These are phyloP conservation scores for Pao palembangensis DNA, from an alignment of 2,113 vertebrate species.

Conservation along the genomic window DNA sequence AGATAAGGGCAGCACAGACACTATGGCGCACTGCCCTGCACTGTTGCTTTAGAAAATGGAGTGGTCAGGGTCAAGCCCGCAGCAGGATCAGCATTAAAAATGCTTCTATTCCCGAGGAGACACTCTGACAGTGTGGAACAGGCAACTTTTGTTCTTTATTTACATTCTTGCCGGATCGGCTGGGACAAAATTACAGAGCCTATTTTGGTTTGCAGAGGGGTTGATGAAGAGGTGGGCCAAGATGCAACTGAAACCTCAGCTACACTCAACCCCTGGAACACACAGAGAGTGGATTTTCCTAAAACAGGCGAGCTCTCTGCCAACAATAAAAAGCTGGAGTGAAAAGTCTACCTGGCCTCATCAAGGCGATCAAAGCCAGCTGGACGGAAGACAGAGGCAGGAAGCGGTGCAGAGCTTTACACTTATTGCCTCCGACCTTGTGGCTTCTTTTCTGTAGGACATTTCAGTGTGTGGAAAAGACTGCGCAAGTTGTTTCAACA, in stretches of 20 bases:
- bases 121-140: conserved; percentile 62
- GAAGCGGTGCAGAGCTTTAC: conserved; percentile 33
- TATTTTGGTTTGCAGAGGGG: conserved; percentile 60
- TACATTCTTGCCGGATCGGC: conserved; percentile 66
- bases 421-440: conserved; percentile 27
- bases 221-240: conserved; percentile 65
- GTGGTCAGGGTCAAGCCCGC: conserved; percentile 41
- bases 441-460: conserved; percentile 7
- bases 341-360: conserved; percentile 29
- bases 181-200: conserved; percentile 61
- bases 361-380: conserved; percentile 18
- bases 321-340: conserved; percentile 27
- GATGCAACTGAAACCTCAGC: conserved; percentile 63
- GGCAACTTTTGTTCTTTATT: conserved; percentile 69
- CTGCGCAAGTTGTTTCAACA: not conserved
- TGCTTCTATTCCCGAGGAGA: conserved; percentile 48
- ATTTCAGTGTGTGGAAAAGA: conserved; percentile 4
- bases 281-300: conserved; percentile 48
- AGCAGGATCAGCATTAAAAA: conserved; percentile 58
- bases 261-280: conserved; percentile 44
- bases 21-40: conserved; percentile 37
- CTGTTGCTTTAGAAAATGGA: conserved; percentile 53
- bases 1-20: conserved; percentile 58
- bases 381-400: conserved; percentile 13
- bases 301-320: conserved; percentile 46